Conservation (phyloP, 2,113 vertebrate species). For the Fregetta grallaria region DNA sequence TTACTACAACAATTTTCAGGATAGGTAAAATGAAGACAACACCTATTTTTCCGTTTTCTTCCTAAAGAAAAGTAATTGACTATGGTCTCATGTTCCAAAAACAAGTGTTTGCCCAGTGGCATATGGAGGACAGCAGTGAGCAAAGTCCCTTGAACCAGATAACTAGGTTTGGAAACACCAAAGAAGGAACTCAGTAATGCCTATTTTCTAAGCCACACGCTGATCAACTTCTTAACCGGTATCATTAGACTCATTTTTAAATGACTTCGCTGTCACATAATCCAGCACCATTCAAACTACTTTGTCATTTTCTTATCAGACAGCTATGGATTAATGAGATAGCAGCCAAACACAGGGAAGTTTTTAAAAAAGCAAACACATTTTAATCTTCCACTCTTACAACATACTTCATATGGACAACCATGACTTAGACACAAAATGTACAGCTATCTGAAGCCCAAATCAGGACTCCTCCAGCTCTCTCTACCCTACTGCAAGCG, state of each 20-base stretch:
- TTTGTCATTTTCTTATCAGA: neutral
- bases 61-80: neutral
- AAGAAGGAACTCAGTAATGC: accelerated
- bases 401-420: neutral
- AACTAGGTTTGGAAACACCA: neutral
- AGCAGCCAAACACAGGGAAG: neutral
- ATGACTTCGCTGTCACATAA: neutral
- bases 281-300: neutral
- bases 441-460: neutral
- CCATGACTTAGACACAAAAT: neutral
- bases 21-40: neutral
- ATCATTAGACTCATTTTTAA: neutral
- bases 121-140: neutral
- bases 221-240: neutral
- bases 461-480: neutral
- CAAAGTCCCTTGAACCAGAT: neutral
- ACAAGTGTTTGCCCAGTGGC: neutral
- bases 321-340: neutral
- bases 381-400: neutral
- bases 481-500: neutral
- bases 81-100: neutral
- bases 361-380: neutral
- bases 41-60: neutral
- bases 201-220: neutral
- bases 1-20: neutral